Evolutionary conservation across 2,888 invertebrate genomes (phyloP).

Genomic region (Orthosia cruda): DNA sequence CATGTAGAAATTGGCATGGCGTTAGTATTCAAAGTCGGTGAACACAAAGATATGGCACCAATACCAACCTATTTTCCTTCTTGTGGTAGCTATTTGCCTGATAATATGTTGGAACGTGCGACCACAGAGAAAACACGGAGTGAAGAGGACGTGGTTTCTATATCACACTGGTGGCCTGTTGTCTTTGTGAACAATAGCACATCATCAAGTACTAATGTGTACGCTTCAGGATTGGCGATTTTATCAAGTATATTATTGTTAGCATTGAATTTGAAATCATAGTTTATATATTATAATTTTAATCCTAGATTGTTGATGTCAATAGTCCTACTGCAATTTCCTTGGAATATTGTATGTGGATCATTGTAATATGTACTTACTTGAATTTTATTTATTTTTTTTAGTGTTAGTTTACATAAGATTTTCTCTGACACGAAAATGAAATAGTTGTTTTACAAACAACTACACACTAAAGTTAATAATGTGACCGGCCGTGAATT

Average conservation of each 20-base stretch:
- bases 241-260: conserved; percentile 77
- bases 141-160: conserved; percentile 82
- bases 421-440: conserved; percentile 33
- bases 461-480: background rate
- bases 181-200: conserved; percentile 82
- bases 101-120: conserved; percentile 86
- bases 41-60: conserved; percentile 94
- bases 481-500: background rate
- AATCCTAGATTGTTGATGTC: conserved; percentile 37
- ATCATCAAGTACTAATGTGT: conserved; percentile 73
- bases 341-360: conserved; percentile 35
- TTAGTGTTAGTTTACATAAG: conserved; percentile 45
- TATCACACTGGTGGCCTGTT: conserved; percentile 90
- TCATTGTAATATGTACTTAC: conserved; percentile 86
- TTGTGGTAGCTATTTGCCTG: conserved; percentile 94
- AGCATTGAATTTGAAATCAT: conserved; percentile 70
- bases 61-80: conserved; percentile 95
- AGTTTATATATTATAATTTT: conserved; percentile 47
- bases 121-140: conserved; percentile 82
- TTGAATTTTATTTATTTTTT: conserved; percentile 67
- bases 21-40: conserved; percentile 96
- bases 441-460: conserved; percentile 22
- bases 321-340: conserved; percentile 45
- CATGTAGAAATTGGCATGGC: conserved; percentile 98
- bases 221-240: conserved; percentile 68